Conservation (phyloP, 2,888 invertebrate genomes). For the Orthosia cruda region DNA sequence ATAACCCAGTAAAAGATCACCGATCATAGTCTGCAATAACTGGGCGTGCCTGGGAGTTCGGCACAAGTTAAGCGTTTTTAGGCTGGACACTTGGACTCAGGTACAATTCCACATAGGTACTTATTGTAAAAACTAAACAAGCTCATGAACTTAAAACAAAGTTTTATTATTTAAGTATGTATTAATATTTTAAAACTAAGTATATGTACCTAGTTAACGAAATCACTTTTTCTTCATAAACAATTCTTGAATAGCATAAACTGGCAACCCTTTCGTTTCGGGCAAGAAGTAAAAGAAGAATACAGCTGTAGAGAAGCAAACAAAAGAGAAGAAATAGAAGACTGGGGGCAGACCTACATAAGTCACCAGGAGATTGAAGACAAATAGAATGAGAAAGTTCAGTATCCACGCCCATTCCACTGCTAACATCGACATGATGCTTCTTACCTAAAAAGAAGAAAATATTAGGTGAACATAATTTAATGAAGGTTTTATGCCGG, state of each 20-base stretch:
- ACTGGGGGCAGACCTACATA: constrained; percentile 76
- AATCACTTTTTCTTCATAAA: constrained; percentile 61
- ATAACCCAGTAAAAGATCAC: background rate
- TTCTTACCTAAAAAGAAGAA: constrained; percentile 77
- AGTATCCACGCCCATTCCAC: constrained; percentile 81
- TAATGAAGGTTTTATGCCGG: background rate
- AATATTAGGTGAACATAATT: constrained; percentile 24
- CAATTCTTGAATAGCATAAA: constrained; percentile 78
- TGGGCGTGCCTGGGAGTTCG: no score
- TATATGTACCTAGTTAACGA: background rate
- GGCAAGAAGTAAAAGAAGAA: constrained; percentile 75
- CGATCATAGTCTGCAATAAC: background rate
- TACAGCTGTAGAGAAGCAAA: constrained; percentile 71
- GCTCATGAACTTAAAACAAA: background rate
- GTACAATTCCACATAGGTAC: no score
- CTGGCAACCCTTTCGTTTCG: constrained; percentile 80
- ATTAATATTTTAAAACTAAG: background rate
- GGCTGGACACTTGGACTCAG: no score
- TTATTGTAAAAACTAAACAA: background rate
- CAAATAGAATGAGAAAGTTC: constrained; percentile 77
- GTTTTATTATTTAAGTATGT: constrained; percentile 1
- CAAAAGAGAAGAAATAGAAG: constrained; percentile 78
- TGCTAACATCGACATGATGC: constrained; percentile 77
- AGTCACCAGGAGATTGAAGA: constrained; percentile 76
- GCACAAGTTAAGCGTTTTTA: no score